Percentiles rank a stretch among this genome's conserved stretches.
Evolutionary conservation across 2,113 vertebrate species (phyloP).

Genomic region (Sula dactylatra): DNA sequence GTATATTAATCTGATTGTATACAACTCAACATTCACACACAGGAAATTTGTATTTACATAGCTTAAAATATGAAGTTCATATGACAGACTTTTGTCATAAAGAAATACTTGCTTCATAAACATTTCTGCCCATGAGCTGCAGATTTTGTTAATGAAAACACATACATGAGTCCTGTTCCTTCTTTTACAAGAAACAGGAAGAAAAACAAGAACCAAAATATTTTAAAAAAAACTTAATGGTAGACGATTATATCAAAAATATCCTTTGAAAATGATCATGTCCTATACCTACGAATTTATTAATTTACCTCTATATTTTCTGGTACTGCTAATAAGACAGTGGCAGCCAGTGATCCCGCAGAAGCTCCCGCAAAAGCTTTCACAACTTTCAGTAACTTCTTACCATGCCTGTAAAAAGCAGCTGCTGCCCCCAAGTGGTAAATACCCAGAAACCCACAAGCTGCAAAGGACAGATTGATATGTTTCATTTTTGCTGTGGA

Average conservation of each 20-base stretch:
- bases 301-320: slow-evolving; percentile 86
- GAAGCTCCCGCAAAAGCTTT: slow-evolving; percentile 87
- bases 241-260: not conserved
- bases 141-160: not conserved
- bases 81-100: not conserved
- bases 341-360: slow-evolving; percentile 85
- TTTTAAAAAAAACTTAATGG: not conserved
- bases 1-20: not conserved
- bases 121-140: not conserved
- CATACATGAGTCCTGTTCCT: not conserved
- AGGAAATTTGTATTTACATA: not conserved
- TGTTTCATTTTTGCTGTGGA: slow-evolving; percentile 71
- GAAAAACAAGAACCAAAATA: not conserved
- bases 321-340: slow-evolving; percentile 85
- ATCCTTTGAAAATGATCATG: not conserved
- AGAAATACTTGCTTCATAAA: not conserved
- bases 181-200: not conserved
- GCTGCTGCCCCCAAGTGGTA: slow-evolving; percentile 89
- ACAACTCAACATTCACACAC: not conserved
- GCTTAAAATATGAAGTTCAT: not conserved
- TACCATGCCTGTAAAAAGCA: slow-evolving; percentile 82
- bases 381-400: slow-evolving; percentile 76
- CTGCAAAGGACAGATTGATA: slow-evolving; percentile 88
- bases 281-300: not conserved
- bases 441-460: slow-evolving; percentile 88